Evolutionary conservation across 2,113 vertebrate genomes (phyloP), one percentile per base, ranked within the genome.

Genomic region (Trogon melanurus): DNA sequence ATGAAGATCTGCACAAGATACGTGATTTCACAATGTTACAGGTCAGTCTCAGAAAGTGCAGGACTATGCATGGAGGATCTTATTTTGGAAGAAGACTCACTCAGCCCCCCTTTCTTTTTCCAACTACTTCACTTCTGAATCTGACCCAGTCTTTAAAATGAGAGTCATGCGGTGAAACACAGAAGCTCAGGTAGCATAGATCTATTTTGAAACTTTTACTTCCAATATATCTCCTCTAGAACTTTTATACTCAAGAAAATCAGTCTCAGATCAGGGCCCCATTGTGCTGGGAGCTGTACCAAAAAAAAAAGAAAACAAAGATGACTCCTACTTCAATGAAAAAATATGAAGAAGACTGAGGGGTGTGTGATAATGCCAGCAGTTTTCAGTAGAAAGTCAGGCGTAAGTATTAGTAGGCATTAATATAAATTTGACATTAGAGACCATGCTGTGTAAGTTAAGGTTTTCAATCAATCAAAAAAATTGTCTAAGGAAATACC

Each of bases 131-230:
- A 62, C 50, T 93, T 66, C 57, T 76, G 78, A 75, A 88, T 87
- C 30, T 89, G 81, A 89, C 94, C 65, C 73, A 57, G 47, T 72
- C 74, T 96, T 85, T 89, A 79, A 82, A 79, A 82, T 21, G 27
- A 19, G 30, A 41, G 0, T 76, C 84, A 79, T 41, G 67, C 78
- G 75, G 93, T 47, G 74, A 85, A 89, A 65, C 58, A 72, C 34
- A 82, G 87, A 87, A 85, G 36, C 87, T 93, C 44, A 83, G 38
- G 58, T 61, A 44, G n/a, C 76, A 83, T 20, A 85, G 74, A 82
- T 94, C 81, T 96, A 74, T 95, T 95, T 92, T 87, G 70, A 94
- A 96, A 92, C 60, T 88, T 91, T 92, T 76, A 54, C 54, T 88
- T 58, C 70, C 53, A 47, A 79, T 69, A 70, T 16, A 60, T 72